Evolutionary conservation across 2,888 invertebrate genomes (phyloP).

Genomic region (Charanyca ferruginea): DNA sequence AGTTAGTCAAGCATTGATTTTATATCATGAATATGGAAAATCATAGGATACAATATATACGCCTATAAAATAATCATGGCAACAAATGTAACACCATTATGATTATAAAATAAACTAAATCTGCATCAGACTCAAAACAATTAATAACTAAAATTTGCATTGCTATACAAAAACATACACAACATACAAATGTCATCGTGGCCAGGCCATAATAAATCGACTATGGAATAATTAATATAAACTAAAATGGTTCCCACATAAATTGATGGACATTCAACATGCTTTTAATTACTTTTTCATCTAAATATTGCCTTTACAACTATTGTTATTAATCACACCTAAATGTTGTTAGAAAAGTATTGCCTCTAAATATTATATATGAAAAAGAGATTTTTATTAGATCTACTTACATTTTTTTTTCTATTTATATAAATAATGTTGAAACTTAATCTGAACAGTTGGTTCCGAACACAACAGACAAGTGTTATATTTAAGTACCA

Average conservation of each 20-base stretch:
- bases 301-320: conserved; percentile 87
- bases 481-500: conserved; percentile 84
- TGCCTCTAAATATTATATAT: conserved; percentile 88
- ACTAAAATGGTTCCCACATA: conserved; percentile 78
- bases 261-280: conserved; percentile 78
- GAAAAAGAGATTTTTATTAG: conserved; percentile 84
- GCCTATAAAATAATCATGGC: conserved; percentile 71
- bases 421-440: conserved; percentile 79
- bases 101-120: conserved; percentile 75
- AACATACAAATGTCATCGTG: conserved; percentile 82
- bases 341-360: conserved; percentile 90
- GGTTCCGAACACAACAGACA: conserved; percentile 75
- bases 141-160: conserved; percentile 82
- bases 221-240: conserved; percentile 79
- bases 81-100: conserved; percentile 67
- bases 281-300: conserved; percentile 72
- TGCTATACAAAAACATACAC: conserved; percentile 83
- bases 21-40: conserved; percentile 31
- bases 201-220: conserved; percentile 78
- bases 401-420: conserved; percentile 84
- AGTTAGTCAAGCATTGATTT: conserved; percentile 22
- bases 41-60: conserved; percentile 54
- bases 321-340: conserved; percentile 89
- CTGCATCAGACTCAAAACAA: conserved; percentile 86
- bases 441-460: conserved; percentile 79